These are phyloP conservation scores for Cyanoliseus patagonus DNA, from an alignment of 2,113 vertebrate species.

Conservation along the genomic window DNA sequence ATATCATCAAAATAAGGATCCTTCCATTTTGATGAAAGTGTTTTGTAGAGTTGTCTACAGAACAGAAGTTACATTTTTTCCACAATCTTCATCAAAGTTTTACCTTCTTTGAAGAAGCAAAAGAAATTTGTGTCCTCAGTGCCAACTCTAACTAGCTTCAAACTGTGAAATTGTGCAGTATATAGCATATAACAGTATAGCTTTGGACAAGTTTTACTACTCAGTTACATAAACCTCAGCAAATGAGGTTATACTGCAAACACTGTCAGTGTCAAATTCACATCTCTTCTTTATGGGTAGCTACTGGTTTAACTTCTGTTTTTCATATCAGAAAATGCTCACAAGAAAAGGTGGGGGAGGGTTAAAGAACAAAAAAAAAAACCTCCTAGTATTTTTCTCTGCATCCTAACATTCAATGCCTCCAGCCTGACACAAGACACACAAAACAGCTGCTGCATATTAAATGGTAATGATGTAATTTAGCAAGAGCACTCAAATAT, in stretches of 20 bases:
- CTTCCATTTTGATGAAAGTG: background rate
- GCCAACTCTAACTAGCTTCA: conserved; percentile 8
- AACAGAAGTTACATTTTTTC: background rate
- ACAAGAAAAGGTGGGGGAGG: background rate
- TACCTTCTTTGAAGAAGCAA: background rate
- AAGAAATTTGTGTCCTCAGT: background rate
- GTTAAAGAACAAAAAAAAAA: background rate
- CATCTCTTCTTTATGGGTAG: background rate
- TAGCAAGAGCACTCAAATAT: background rate
- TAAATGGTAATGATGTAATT: background rate
- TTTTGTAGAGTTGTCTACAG: background rate
- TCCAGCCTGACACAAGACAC: background rate
- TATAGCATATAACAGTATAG: background rate
- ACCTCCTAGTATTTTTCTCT: background rate
- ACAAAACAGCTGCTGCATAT: background rate
- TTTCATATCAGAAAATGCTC: background rate
- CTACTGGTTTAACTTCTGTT: background rate
- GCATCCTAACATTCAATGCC: background rate
- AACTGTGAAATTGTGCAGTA: background rate
- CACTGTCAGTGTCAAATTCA: background rate
- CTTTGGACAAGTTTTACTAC: background rate
- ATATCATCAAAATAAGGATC: background rate
- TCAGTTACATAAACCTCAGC: background rate
- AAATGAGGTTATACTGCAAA: background rate
- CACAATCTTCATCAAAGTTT: background rate